Base-by-base conservation (phyloP, 2,797 vertebrate species). In the Anguilla marmorata region DNA sequence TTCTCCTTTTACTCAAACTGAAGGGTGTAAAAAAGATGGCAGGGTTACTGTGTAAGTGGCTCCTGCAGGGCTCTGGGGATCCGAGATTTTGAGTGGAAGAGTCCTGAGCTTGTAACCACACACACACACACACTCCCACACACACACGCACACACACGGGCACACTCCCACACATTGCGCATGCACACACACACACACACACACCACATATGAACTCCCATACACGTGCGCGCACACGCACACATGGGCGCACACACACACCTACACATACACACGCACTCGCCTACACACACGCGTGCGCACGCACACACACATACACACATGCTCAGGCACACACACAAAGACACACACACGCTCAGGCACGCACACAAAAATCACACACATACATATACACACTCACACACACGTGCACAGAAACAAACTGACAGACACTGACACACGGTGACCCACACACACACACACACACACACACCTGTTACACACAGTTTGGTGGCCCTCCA, bases 341-440 rank as follows among this genome's bases (percentile, higher is more conserved):
- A 4, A 21, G 4, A n/a, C 63, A 66, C 63, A 24, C 63, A n/a
- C 63, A n/a, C 41, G 41, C 41, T 41, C 41, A 41, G 41, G 41
- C 41, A 66, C 24, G 60, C 56, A 83, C 30, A 86, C 69, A 41
- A 14, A 41, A 21, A 66, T 7, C 19, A 41, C 66, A 54, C 0
- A 60, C 24, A 74, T 50, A 41, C 80, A 89, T 87, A 63, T 80
- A 30, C 60, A 87, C 85, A 76, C 41, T 83, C 88, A 60, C 87
- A 88, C 74, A 88, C 45, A 14, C 76, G 37, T 87, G 86, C 84
- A 83, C 72, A 89, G 83, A 82, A 3, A 66, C 82, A 74, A 33
- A 48, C 84, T 63, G 60, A 86, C 76, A 83, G 69, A 89, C 58
- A 89, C 88, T 90, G 85, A 89, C 91, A 88, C 88, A 88, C 93